These are phyloP conservation scores for Progne subis DNA, from an alignment of 2,113 vertebrate genomes.

Conservation along the genomic window DNA sequence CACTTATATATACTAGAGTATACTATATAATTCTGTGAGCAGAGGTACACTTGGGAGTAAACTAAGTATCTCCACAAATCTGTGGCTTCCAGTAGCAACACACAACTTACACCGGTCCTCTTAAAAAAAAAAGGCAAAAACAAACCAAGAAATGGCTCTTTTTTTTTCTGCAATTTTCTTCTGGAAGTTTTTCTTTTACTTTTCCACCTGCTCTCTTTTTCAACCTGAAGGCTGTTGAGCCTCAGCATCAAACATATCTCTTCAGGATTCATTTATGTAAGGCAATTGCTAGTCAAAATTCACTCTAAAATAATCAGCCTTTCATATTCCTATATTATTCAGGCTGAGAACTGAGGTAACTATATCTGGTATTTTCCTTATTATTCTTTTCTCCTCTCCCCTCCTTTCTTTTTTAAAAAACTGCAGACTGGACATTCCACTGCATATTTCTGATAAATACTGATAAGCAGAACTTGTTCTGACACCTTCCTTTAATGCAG, in stretches of 20 bases:
- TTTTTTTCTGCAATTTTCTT: neutral
- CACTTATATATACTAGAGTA: neutral
- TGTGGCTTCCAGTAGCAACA: neutral
- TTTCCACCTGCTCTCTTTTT: neutral
- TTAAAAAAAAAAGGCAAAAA: neutral
- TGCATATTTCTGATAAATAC: neutral
- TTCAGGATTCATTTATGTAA: neutral
- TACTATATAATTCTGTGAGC: neutral
- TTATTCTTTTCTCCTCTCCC: neutral
- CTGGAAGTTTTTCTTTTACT: neutral
- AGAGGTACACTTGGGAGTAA: neutral
- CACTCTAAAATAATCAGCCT: neutral
- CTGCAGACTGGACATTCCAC: neutral
- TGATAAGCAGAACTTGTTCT: neutral
- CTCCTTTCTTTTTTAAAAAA: neutral
- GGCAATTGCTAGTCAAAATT: neutral
- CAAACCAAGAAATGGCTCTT: neutral
- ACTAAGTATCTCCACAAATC: neutral
- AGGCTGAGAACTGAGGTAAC: neutral
- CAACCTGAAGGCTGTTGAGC: neutral
- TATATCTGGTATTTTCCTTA: neutral
- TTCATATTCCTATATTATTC: neutral
- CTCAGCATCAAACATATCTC: neutral
- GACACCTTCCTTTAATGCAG: neutral
- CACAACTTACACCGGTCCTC: neutral